These are phyloP conservation scores for Bolborhynchus lineola DNA, from an alignment of 2,113 vertebrate species.

Conservation along the genomic window DNA sequence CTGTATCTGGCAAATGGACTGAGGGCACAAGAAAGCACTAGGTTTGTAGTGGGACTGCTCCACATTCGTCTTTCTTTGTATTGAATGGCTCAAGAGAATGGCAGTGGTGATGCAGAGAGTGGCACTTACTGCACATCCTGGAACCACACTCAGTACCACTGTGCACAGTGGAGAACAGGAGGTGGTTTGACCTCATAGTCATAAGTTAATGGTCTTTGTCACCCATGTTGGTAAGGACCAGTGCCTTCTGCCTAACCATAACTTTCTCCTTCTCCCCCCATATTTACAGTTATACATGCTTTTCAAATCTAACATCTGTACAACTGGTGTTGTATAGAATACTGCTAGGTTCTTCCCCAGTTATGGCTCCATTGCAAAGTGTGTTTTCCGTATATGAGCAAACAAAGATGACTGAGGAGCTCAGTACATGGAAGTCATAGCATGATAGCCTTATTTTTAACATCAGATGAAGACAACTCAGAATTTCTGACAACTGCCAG, in stretches of 20 bases:
- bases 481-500: not conserved
- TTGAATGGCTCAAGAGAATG: not conserved
- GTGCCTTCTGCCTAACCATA: not conserved
- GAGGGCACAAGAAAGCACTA: not conserved
- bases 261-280: not conserved
- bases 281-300: not conserved
- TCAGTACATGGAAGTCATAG: not conserved
- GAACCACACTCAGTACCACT: accelerated
- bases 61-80: not conserved
- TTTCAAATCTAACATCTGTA: not conserved
- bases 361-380: not conserved
- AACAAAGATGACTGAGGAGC: not conserved
- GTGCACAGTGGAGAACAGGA: not conserved
- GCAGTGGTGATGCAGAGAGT: not conserved
- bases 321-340: not conserved
- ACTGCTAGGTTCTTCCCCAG: not conserved
- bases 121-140: not conserved
- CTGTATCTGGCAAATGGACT: not conserved
- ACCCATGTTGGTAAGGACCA: not conserved
- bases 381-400: not conserved
- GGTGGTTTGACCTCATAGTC: not conserved
- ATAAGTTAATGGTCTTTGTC: not conserved
- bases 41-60: not conserved
- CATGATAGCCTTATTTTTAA: not conserved
- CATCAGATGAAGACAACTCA: not conserved